These are phyloP conservation scores for Echinops telfairi DNA, from an alignment of 2,113 vertebrate species.

Conservation along the genomic window DNA sequence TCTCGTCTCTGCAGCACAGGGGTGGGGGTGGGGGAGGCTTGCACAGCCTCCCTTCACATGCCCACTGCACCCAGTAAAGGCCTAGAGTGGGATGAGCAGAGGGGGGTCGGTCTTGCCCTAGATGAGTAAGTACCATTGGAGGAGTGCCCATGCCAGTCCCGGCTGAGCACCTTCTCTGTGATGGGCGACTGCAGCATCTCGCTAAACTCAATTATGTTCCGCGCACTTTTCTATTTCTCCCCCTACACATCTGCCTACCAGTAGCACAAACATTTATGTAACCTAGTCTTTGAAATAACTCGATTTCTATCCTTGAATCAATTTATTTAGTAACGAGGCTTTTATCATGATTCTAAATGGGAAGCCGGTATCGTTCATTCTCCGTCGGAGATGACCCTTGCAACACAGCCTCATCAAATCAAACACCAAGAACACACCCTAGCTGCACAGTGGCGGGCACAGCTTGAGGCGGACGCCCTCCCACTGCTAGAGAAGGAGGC, in stretches of 20 bases:
- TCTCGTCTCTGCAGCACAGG: no score
- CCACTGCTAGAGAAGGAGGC: background rate
- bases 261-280: background rate
- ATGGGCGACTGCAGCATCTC: background rate
- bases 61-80: background rate
- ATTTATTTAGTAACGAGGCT: slow-evolving; percentile 38
- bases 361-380: background rate
- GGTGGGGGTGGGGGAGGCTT: background rate
- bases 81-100: fast-evolving
- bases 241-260: background rate
- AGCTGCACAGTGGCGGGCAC: fast-evolving
- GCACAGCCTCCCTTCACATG: background rate
- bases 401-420: background rate
- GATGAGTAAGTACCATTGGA: fast-evolving
- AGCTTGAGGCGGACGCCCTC: fast-evolving
- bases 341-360: slow-evolving; percentile 51
- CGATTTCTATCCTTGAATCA: slow-evolving; percentile 55
- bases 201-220: background rate
- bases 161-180: no score
- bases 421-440: background rate
- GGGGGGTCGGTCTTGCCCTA: background rate
- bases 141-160: background rate
- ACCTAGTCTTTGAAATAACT: slow-evolving; percentile 44
- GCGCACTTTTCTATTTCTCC: no score
- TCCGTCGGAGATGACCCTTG: background rate